Conservation (phyloP, 2,888 invertebrate genomes). For the Quadriops clusia region DNA sequence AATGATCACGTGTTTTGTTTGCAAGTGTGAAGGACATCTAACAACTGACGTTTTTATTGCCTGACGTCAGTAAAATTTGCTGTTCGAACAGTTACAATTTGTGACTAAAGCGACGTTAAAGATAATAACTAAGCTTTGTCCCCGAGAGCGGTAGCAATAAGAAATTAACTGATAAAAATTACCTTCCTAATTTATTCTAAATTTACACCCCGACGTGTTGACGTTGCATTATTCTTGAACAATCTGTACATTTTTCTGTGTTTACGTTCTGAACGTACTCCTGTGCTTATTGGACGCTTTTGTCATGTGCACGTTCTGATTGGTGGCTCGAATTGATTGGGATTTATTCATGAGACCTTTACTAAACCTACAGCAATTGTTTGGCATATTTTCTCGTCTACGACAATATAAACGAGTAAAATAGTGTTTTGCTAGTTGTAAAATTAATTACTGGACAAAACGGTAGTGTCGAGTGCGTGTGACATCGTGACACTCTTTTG, state of each 20-base stretch:
- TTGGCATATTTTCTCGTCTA: constrained; percentile 19
- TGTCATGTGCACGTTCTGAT: constrained; percentile 16
- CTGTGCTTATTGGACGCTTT: constrained; percentile 19
- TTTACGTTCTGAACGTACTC: constrained; percentile 21
- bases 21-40: constrained; percentile 13
- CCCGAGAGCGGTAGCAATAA: no score
- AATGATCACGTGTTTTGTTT: constrained; percentile 15
- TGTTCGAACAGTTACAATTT: no score
- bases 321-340: constrained; percentile 24
- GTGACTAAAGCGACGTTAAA: no score
- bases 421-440: no score
- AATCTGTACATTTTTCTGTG: constrained; percentile 16
- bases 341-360: constrained; percentile 30
- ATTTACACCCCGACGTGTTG: constrained; percentile 14
- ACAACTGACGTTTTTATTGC: constrained; percentile 13
- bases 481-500: constrained; percentile 10
- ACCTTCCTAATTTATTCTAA: neutral
- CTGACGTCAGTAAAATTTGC: constrained; percentile 13
- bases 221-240: constrained; percentile 20
- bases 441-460: no score
- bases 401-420: no score
- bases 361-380: constrained; percentile 19
- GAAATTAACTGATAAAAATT: no score
- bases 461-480: constrained; percentile 8
- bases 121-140: no score